Percentiles rank a stretch among this genome's conserved stretches.
Conservation (phyloP, 2,113 vertebrate genomes). For the Gopherus evgoodei region DNA sequence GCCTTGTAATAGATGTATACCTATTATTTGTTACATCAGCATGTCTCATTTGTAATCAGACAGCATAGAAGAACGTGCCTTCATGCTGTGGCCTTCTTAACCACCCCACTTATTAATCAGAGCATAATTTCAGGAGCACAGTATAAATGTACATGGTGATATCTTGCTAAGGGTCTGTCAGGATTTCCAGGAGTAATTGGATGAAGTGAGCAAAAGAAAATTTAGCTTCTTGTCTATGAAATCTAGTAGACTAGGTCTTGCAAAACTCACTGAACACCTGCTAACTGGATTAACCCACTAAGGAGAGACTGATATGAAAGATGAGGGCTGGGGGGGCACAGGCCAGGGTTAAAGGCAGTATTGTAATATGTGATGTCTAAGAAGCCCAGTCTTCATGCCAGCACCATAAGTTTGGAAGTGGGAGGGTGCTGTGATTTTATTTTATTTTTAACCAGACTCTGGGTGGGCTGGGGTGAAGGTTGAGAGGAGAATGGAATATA, state of each 20-base stretch:
- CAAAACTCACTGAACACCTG: fast-evolving
- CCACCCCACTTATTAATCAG: background rate
- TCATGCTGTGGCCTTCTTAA: background rate
- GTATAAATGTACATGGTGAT: background rate
- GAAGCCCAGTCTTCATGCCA: background rate
- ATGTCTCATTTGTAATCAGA: background rate
- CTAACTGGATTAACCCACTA: background rate
- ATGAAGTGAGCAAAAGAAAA: background rate
- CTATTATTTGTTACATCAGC: background rate
- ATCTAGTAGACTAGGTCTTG: background rate
- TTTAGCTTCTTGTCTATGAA: background rate
- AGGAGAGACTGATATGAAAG: background rate
- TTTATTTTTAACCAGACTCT: background rate
- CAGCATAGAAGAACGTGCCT: background rate
- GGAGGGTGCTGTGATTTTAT: background rate
- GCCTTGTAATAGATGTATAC: background rate
- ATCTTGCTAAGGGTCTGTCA: background rate
- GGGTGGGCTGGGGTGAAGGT: background rate
- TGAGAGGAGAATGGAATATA: background rate
- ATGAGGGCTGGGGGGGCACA: background rate
- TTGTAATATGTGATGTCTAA: background rate
- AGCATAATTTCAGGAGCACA: background rate
- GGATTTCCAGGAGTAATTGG: background rate
- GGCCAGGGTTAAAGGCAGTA: too few relatives aligned
- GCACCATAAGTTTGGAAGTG: background rate